Percentiles rank a stretch among this genome's conserved stretches.
Evolutionary conservation across 2,888 invertebrate species (phyloP).

Genomic region (Caenorhabditis panamensis): DNA sequence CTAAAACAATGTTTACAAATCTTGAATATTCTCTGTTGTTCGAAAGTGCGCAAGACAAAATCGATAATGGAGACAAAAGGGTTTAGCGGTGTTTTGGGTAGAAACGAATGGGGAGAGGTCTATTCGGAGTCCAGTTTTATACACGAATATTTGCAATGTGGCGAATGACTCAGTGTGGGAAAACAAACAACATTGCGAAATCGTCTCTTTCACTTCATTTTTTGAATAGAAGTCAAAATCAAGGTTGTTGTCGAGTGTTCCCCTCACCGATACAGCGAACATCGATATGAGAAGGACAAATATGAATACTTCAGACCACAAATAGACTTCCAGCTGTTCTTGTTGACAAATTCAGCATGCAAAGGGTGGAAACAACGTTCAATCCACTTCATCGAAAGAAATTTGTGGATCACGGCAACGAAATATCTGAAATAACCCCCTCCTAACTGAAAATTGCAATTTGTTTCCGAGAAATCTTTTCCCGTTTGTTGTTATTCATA

Average conservation of each 20-base stretch:
- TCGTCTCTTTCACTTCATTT: constrained; percentile 27
- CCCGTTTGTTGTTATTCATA: not conserved
- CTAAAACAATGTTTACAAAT: not conserved
- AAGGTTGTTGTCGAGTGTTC: constrained; percentile 12
- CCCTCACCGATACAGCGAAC: not conserved
- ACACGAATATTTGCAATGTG: constrained; percentile 53
- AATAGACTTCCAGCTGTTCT: no score
- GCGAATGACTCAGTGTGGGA: constrained; percentile 57
- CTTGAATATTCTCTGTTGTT: not conserved
- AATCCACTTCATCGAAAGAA: no score
- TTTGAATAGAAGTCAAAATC: constrained; percentile 17
- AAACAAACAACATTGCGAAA: constrained; percentile 59
- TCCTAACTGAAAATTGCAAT: not conserved
- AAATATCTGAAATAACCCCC: not conserved
- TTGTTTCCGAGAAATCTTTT: not conserved
- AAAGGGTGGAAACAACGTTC: no score
- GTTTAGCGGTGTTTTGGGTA: constrained; percentile 4
- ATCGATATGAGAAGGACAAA: not conserved
- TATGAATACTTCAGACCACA: no score
- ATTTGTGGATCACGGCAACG: no score
- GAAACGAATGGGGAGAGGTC: constrained; percentile 7
- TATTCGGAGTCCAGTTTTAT: constrained; percentile 50
- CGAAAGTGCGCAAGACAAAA: not conserved
- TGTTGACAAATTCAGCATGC: no score
- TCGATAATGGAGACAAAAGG: not conserved